Evolutionary conservation across 2,113 vertebrate species (phyloP).

Genomic region (Calypte anna): DNA sequence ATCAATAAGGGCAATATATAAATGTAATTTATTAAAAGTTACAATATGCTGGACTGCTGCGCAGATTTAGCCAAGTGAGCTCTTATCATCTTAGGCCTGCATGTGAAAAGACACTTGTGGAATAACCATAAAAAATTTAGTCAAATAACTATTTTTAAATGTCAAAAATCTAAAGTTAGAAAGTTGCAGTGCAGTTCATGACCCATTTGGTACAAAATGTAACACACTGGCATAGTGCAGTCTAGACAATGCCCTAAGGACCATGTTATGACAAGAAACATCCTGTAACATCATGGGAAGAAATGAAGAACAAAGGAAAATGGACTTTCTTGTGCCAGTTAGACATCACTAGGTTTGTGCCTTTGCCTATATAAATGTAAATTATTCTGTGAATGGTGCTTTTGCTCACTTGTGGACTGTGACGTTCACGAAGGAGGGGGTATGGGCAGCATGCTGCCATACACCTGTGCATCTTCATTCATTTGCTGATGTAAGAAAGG

Average conservation of each 20-base stretch:
- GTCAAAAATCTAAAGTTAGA: neutral
- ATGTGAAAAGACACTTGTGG: neutral
- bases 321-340: neutral
- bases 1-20: conserved; percentile 71
- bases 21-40: conserved; percentile 65
- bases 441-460: too few species aligned
- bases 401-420: neutral
- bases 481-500: neutral
- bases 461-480: neutral
- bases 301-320: neutral
- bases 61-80: neutral
- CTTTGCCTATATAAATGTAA: neutral
- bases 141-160: neutral
- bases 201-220: neutral
- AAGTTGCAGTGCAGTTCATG: neutral
- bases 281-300: neutral
- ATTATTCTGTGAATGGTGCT: neutral
- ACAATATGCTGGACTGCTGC: neutral
- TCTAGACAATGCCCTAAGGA: neutral
- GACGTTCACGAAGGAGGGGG: neutral
- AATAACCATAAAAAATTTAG: neutral
- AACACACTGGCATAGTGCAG: neutral
- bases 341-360: neutral
- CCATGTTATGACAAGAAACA: neutral
- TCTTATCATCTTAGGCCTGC: neutral